phyloP scores from a whole-genome alignment of 2,113 vertebrate species.

The Calyptomena viridis region DNA sequence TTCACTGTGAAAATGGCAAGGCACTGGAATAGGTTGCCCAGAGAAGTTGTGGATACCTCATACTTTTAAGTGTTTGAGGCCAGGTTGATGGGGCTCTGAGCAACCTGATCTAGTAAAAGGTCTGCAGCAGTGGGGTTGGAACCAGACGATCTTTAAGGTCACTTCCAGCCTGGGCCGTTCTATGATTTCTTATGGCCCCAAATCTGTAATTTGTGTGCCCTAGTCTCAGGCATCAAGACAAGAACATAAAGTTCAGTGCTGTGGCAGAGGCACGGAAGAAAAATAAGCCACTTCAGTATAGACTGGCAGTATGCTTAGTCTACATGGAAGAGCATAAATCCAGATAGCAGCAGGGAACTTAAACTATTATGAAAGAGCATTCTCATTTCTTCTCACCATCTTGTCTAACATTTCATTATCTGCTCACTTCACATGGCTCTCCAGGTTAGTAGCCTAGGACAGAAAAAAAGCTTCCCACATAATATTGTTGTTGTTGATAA shows the following conservation, averaged over 20 bases:
- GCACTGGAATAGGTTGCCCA: not conserved
- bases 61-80: not conserved
- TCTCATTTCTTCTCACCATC: not conserved
- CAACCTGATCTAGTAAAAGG: not conserved
- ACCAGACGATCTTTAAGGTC: not conserved
- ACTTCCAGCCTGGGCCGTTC: not conserved
- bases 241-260: not conserved
- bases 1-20: not conserved
- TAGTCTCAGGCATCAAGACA: not conserved
- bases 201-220: not conserved
- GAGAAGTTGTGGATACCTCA: not conserved
- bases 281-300: not conserved
- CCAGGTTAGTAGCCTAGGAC: not conserved
- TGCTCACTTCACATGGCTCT: not conserved
- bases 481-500: conserved; percentile 23
- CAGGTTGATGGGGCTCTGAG: not conserved
- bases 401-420: not conserved
- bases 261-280: not conserved
- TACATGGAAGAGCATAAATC: not conserved
- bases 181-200: not conserved
- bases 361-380: not conserved
- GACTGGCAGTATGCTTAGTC: not conserved
- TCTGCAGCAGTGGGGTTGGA: not conserved
- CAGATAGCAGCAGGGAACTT: not conserved
- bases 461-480: not conserved